Evolutionary conservation across 2,888 invertebrate species (phyloP), one percentile per base, ranked within the genome.

Genomic region (Ochlodes sylvanus): DNA sequence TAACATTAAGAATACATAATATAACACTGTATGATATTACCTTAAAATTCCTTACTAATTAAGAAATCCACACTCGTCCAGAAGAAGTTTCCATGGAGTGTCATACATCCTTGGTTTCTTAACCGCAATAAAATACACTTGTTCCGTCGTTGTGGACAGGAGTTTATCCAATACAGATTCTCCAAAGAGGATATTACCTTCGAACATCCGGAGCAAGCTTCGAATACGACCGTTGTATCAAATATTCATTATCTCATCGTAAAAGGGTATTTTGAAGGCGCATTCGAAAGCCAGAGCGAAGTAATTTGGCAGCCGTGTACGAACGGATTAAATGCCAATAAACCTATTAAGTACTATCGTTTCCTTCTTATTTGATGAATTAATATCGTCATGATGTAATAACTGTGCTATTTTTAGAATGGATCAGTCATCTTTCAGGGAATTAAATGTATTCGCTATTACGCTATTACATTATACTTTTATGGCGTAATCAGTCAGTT

Each of bases 211-310:
- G 70, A 73, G 75, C 79, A 79, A 82, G 80, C 81, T 77, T 73
- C 81, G 85, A 82, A 89, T 89, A 83, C 81, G 79, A 78, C 76
- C 78, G 81, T 82, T 82, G 83, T 87, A 90, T 89, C 89, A 90
- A 88, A 90, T 90, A 90, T 89, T 90, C 89, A 90, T 90, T 89
- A 89, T 88, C 88, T 81, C 79, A 76, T 77, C 79, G 81, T 79
- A 81, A 85, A 83, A 82, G 84, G 83, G 58, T 80, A 79, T 83
- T 78, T 75, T 75, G 72, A 74, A 73, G 76, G 71, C 72, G 68
- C 64, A 64, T 63, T 70, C 69, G 60, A 69, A 69, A 71, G 68
- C 76, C 72, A 71, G 71, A 75, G 73, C 75, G 74, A 76, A 79
- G 82, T 83, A 79, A 84, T 87, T 87, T 86, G 86, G 84, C 85